A percentile compares a stretch with the other conserved stretches of the same genome.
phyloP scores from a whole-genome alignment of 30 jellyfish, hydroid and myxozoan species.

The Euphysa ruthae region DNA sequence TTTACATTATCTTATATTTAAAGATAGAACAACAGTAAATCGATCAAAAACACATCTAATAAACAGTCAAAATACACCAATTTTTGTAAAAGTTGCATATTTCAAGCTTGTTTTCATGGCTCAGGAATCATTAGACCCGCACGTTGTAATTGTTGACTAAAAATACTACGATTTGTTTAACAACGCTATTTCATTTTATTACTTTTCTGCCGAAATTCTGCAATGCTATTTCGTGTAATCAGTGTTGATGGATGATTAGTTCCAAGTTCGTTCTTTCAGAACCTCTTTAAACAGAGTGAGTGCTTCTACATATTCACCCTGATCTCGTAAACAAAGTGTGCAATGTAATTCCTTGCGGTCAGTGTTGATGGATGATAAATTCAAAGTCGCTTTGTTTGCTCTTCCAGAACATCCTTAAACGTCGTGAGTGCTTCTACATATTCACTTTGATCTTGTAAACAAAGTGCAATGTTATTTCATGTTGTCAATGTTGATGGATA shows the following conservation, averaged over 20 bases:
- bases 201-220: neutral
- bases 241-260: neutral
- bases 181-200: too few relatives aligned
- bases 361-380: neutral
- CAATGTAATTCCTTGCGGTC: too few relatives aligned
- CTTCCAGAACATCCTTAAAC: neutral
- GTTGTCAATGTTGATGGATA: neutral
- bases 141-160: too few relatives aligned
- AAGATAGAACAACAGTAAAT: too few relatives aligned
- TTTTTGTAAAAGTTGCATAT: too few relatives aligned
- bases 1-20: too few relatives aligned
- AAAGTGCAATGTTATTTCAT: neutral
- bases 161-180: too few relatives aligned
- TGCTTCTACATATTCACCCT: neutral
- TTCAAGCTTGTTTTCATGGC: too few relatives aligned
- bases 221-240: neutral
- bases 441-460: neutral
- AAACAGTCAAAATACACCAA: too few relatives aligned
- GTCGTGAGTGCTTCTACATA: neutral
- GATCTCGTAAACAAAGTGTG: neutral
- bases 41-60: too few relatives aligned
- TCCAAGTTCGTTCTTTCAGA: neutral
- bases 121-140: too few relatives aligned
- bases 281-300: neutral
- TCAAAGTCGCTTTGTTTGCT: neutral